phyloP scores from a whole-genome alignment of 2,113 vertebrate genomes.

The Mugil cephalus region DNA sequence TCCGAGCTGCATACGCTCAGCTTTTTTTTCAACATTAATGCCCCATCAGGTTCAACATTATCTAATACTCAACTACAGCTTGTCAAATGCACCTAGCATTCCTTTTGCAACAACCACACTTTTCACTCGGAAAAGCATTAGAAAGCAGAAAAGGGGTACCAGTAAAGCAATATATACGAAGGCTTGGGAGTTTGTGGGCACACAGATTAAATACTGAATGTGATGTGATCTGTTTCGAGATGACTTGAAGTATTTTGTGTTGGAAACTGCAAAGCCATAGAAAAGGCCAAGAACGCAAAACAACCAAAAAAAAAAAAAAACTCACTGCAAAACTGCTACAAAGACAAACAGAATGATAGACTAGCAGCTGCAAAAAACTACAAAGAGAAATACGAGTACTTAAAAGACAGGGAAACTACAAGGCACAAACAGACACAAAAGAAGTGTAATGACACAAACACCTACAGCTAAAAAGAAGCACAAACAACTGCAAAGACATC shows the following conservation, averaged over 20 bases:
- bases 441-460: too few relatives aligned
- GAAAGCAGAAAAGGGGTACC: too few relatives aligned
- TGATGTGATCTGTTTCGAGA: too few relatives aligned
- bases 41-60: background rate
- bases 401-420: background rate
- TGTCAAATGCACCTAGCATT: background rate
- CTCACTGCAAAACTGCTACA: too few relatives aligned
- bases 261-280: too few relatives aligned
- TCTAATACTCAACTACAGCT: background rate
- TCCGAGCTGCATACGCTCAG: conserved; percentile 43
- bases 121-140: conserved; percentile 2
- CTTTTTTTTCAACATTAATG: conserved; percentile 41
- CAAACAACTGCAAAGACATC: too few relatives aligned
- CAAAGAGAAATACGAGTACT: too few relatives aligned
- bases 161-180: conserved; percentile 26
- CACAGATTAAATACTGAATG: background rate
- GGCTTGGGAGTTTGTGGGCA: conserved; percentile 4
- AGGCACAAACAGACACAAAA: background rate
- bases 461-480: too few relatives aligned
- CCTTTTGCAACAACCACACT: background rate
- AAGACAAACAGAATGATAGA: too few relatives aligned
- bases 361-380: background rate
- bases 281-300: too few relatives aligned
- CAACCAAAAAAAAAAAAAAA: too few relatives aligned
- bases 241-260: too few relatives aligned